phyloP scores from a whole-genome alignment of 2,888 invertebrate species.

The Exocentrus adspersus region DNA sequence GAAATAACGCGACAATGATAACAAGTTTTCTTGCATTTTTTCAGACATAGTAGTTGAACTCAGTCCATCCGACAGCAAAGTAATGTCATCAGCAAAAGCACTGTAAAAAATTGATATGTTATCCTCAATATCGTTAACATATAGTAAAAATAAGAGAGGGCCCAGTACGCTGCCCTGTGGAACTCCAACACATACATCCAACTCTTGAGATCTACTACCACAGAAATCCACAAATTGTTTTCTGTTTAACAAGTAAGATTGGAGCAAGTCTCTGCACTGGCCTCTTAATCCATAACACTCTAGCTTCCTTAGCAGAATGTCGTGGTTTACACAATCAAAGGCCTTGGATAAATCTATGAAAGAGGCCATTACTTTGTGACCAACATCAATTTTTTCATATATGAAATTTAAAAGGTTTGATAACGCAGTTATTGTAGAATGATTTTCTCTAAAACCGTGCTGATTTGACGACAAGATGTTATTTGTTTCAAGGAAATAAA shows the following conservation, averaged over 20 bases:
- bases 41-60: no score
- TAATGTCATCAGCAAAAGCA: no score
- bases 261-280: not conserved
- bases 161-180: not conserved
- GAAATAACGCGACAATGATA: no score
- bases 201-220: not conserved
- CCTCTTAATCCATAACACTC: not conserved
- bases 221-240: constrained; percentile 3
- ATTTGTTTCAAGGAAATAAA: no score
- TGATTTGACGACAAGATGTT: not conserved
- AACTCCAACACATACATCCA: not conserved
- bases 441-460: not conserved
- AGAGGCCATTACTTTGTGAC: not conserved
- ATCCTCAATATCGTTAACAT: no score
- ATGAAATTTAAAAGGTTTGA: not conserved
- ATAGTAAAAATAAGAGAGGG: no score
- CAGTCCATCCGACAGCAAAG: no score
- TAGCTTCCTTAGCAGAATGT: not conserved
- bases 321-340: not conserved
- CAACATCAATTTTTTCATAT: not conserved
- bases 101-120: no score
- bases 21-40: no score
- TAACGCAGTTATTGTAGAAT: not conserved
- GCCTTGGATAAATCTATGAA: not conserved
- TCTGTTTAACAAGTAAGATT: not conserved